phyloP scores from a whole-genome alignment of 2,113 vertebrate species.

The Oncorhynchus kisutch region DNA sequence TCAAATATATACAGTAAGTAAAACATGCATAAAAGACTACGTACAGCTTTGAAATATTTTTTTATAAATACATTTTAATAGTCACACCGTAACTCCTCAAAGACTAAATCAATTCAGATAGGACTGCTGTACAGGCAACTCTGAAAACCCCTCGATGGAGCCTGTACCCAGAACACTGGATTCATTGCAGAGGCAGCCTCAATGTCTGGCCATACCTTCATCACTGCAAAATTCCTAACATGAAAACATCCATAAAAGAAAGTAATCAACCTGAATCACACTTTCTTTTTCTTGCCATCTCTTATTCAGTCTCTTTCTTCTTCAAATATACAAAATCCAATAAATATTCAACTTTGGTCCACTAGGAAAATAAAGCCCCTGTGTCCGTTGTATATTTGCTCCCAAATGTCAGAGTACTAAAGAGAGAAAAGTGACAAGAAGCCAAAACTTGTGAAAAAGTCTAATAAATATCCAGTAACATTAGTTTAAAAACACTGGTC shows the following conservation, averaged over 20 bases:
- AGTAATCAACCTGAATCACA: neutral
- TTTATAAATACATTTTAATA: no score
- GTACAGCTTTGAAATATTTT: neutral
- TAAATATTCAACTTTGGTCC: constrained; percentile 43
- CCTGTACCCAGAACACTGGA: neutral
- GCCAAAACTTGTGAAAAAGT: neutral
- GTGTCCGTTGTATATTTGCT: neutral
- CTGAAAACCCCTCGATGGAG: neutral
- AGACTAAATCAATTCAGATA: no score
- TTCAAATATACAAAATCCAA: constrained; percentile 3
- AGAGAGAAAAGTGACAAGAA: neutral
- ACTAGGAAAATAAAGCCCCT: constrained; percentile 33
- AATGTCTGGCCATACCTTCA: neutral
- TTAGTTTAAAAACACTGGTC: neutral
- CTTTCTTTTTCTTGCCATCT: neutral
- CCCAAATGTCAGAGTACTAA: constrained; percentile 32
- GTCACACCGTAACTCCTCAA: no score
- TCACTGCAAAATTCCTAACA: neutral
- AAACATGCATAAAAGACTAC: neutral
- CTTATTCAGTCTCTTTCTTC: neutral
- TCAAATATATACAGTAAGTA: neutral
- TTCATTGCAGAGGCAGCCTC: neutral
- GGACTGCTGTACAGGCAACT: neutral
- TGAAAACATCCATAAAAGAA: neutral
- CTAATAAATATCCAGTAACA: no score